phyloP scores from a whole-genome alignment of 2,797 vertebrate genomes.

The Lepilemur ruficaudatus region DNA sequence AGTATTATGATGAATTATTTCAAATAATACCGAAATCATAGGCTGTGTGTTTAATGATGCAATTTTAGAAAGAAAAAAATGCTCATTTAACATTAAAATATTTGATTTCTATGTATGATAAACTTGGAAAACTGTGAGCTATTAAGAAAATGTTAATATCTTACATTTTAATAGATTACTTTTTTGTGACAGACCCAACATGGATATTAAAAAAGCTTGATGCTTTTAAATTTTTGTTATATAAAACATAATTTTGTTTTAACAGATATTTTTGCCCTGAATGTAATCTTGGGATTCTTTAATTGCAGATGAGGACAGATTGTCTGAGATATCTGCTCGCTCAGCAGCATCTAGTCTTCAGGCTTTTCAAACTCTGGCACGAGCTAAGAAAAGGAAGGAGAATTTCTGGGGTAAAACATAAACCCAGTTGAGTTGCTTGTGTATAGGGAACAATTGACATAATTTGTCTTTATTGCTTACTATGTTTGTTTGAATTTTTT shows the following conservation, averaged over 20 bases:
- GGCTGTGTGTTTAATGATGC: neutral
- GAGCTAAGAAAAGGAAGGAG: constrained; percentile 89
- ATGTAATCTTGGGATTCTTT: constrained; percentile 30
- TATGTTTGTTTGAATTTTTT: constrained; percentile 16
- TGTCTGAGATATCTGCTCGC: constrained; percentile 90
- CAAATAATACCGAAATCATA: constrained; percentile 14
- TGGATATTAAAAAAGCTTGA: neutral
- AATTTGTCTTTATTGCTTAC: constrained; percentile 49
- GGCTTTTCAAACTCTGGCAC: constrained; percentile 89
- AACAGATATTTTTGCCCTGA: neutral
- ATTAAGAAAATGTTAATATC: neutral
- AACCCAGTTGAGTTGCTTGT: constrained; percentile 34
- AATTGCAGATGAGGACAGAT: constrained; percentile 85
- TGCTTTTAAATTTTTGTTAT: constrained; percentile 40
- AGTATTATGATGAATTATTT: constrained; percentile 43
- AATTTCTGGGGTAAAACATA: constrained; percentile 90
- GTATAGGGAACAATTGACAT: constrained; percentile 37
- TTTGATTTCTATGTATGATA: constrained; percentile 28
- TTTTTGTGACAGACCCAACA: neutral
- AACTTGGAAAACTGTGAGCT: neutral
- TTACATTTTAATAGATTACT: neutral
- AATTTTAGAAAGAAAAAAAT: constrained; percentile 25
- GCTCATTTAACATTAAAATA: neutral
- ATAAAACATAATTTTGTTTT: neutral
- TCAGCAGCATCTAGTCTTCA: constrained; percentile 89